A percentile compares a stretch with the other conserved stretches of the same genome.
Conservation (phyloP, 2,113 vertebrate species). For the Marmota monax region DNA sequence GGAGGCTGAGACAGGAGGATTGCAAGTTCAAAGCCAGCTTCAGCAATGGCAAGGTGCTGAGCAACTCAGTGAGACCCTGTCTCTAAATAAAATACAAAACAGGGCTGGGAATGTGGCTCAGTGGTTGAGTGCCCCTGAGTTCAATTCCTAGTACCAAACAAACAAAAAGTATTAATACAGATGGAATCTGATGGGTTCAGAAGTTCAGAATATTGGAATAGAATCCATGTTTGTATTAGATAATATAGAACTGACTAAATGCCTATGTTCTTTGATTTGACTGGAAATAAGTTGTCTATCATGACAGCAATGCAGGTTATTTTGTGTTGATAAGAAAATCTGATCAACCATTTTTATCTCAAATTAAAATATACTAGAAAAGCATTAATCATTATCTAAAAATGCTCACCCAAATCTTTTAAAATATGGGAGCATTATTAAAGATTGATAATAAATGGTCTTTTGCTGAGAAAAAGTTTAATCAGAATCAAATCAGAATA, state of each 20-base stretch:
- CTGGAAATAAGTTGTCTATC: background rate
- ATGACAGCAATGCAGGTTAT: background rate
- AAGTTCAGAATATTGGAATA: conserved; percentile 32
- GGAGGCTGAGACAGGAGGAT: too few relatives aligned
- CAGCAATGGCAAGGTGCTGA: too few relatives aligned
- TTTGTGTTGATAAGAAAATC: background rate
- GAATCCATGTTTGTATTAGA: background rate
- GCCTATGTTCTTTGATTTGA: background rate
- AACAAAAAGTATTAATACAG: background rate
- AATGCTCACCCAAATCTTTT: background rate
- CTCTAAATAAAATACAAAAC: too few relatives aligned
- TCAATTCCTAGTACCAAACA: background rate
- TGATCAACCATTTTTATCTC: background rate
- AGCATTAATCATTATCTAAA: background rate
- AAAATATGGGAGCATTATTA: background rate
- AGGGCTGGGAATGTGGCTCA: too few relatives aligned
- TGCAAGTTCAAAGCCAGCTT: too few relatives aligned
- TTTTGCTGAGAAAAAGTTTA: conserved; percentile 25
- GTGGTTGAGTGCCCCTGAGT: too few relatives aligned
- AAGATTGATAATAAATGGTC: background rate
- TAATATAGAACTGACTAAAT: background rate
- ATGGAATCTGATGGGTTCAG: background rate
- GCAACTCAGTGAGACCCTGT: too few relatives aligned
- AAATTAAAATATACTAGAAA: conserved; percentile 32
- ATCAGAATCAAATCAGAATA: background rate